Conservation (phyloP, 2,888 invertebrate species). For the Ormia ochracea region DNA sequence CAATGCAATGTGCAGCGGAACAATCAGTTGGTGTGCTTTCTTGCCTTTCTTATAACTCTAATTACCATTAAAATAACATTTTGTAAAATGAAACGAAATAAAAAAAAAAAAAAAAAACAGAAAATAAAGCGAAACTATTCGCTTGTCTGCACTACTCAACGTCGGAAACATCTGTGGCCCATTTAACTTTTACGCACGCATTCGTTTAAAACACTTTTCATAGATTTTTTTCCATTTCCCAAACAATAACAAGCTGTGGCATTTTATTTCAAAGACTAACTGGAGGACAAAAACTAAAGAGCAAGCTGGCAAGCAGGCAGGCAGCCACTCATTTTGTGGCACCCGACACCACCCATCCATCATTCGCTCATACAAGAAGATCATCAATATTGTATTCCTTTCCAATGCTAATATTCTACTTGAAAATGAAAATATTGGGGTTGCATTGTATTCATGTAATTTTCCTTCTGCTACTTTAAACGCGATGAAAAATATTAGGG, state of each 20-base stretch:
- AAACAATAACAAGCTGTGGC: conserved; percentile 33
- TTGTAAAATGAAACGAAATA: conserved; percentile 19
- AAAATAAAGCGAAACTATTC: conserved; percentile 40
- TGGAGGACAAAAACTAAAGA: not conserved
- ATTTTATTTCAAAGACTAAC: not conserved
- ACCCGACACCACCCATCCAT: conserved; percentile 32
- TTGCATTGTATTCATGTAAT: not conserved
- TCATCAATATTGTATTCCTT: conserved; percentile 43
- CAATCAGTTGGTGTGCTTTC: conserved; percentile 5
- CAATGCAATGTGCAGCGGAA: conserved; percentile 18
- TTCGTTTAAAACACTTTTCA: conserved; percentile 35
- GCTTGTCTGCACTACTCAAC: conserved; percentile 53
- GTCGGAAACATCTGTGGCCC: conserved; percentile 60
- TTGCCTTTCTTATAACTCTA: conserved; percentile 37
- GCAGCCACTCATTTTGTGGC: not conserved
- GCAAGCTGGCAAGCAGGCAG: too few species aligned
- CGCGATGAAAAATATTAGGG: not conserved
- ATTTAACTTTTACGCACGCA: conserved; percentile 61
- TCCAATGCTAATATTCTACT: conserved; percentile 35
- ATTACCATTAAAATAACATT: conserved; percentile 58
- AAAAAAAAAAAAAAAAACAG: not conserved
- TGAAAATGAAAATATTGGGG: conserved; percentile 29
- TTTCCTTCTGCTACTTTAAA: not conserved
- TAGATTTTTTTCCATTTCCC: conserved; percentile 2
- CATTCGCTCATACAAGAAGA: conserved; percentile 36